Conservation (phyloP, 35 echinoderm and acorn worm genomes). For the Antedon bifida region DNA sequence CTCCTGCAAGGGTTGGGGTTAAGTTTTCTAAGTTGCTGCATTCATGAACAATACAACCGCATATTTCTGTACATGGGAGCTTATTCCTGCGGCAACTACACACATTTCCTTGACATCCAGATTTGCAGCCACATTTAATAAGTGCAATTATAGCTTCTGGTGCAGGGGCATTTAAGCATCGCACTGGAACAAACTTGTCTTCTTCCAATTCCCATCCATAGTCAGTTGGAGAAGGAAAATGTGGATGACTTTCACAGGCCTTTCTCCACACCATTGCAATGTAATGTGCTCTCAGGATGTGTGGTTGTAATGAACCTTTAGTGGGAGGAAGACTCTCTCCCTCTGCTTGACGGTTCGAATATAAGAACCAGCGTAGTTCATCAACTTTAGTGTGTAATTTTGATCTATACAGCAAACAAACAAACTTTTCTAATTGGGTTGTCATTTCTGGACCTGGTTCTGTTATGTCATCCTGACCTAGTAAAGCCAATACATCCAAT, state of each 20-base stretch:
- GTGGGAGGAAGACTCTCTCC: neutral
- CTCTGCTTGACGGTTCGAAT: conserved; percentile 1
- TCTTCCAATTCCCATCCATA: conserved; percentile 4
- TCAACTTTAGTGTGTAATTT: neutral
- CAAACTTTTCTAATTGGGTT: conserved; percentile 7
- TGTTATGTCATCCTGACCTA: neutral
- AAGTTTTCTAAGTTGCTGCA: too few relatives aligned
- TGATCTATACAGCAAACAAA: neutral
- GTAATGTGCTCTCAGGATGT: neutral
- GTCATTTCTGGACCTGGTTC: neutral
- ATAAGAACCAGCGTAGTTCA: conserved; percentile 7
- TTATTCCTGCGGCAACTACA: neutral
- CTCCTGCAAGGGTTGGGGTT: too few relatives aligned
- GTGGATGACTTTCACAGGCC: conserved; percentile 2
- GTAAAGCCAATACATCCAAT: conserved; percentile 1
- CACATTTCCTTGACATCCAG: neutral
- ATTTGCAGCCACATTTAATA: neutral
- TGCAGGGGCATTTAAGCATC: neutral
- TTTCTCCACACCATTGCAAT: neutral
- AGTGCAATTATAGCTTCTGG: neutral
- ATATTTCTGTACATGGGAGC: conserved; percentile 8
- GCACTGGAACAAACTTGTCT: neutral
- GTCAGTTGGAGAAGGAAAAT: conserved; percentile 5
- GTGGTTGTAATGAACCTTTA: neutral
- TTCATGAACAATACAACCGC: neutral